phyloP scores from a whole-genome alignment of 2,888 invertebrate species.

The Paralinhomoeus sp. region DNA sequence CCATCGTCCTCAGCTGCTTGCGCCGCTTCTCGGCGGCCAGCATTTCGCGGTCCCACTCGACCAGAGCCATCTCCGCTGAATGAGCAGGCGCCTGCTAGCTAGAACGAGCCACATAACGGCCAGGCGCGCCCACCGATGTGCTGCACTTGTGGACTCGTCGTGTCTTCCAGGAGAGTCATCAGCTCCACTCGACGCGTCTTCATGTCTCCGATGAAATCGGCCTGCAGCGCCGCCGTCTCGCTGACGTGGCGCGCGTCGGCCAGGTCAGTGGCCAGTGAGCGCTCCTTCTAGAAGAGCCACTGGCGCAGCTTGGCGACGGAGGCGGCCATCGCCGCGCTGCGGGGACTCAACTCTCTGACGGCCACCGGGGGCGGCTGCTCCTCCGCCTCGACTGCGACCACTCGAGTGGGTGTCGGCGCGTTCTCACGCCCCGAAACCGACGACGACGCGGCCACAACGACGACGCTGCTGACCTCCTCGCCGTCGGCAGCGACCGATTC shows the following conservation, averaged over 20 bases:
- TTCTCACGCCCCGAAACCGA: no score
- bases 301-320: slow-evolving; percentile 14
- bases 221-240: slow-evolving; percentile 1
- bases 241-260: slow-evolving; percentile 2
- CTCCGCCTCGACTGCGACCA: not conserved
- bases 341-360: slow-evolving; percentile 6
- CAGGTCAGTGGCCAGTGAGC: slow-evolving; percentile 10
- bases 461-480: no score
- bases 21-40: slow-evolving; percentile 49
- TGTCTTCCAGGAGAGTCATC: slow-evolving; percentile 5
- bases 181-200: slow-evolving; percentile 4
- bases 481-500: no score
- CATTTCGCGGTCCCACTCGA: slow-evolving; percentile 77
- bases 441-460: no score
- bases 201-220: slow-evolving; percentile 5
- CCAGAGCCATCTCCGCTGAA: slow-evolving; percentile 54
- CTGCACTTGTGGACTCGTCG: slow-evolving; percentile 1
- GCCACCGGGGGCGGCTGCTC: not conserved
- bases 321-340: slow-evolving; percentile 6
- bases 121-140: slow-evolving; percentile 8
- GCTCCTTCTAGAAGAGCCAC: slow-evolving; percentile 19
- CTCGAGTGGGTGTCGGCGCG: no score
- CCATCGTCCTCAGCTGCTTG: slow-evolving; percentile 65
- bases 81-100: slow-evolving; percentile 5
- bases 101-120: not conserved